Evolutionary conservation across 2,113 vertebrate genomes (phyloP).

Genomic region (Lophochroa leadbeateri): DNA sequence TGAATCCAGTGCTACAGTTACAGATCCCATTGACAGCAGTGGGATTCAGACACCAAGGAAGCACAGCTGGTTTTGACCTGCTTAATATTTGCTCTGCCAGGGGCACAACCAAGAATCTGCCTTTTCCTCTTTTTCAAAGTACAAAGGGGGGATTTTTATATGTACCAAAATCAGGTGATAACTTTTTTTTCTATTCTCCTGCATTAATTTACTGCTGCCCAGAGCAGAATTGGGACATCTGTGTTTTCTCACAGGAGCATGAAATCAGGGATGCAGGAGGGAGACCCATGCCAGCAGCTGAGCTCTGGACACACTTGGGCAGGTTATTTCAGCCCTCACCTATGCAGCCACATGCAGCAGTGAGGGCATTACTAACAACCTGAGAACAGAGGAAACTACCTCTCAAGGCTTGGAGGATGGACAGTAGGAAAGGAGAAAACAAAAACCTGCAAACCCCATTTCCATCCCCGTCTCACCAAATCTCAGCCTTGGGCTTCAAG

Average conservation of each 20-base stretch:
- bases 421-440: not conserved
- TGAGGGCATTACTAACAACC: accelerated
- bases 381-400: not conserved
- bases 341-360: not conserved
- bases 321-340: not conserved
- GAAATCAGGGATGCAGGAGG: not conserved
- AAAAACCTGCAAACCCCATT: too few species aligned
- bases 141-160: not conserved
- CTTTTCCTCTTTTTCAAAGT: not conserved
- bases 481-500: not conserved
- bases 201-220: not conserved
- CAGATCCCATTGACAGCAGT: not conserved
- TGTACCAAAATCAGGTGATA: not conserved
- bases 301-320: accelerated
- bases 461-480: not conserved
- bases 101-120: not conserved
- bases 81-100: not conserved
- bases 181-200: not conserved
- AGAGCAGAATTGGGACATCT: not conserved
- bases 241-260: not conserved
- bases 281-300: not conserved
- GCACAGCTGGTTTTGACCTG: not conserved
- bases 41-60: not conserved
- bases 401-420: accelerated
- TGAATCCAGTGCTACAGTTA: not conserved